Conservation (phyloP, 2,888 invertebrate species). For the Microplitis deprimator region DNA sequence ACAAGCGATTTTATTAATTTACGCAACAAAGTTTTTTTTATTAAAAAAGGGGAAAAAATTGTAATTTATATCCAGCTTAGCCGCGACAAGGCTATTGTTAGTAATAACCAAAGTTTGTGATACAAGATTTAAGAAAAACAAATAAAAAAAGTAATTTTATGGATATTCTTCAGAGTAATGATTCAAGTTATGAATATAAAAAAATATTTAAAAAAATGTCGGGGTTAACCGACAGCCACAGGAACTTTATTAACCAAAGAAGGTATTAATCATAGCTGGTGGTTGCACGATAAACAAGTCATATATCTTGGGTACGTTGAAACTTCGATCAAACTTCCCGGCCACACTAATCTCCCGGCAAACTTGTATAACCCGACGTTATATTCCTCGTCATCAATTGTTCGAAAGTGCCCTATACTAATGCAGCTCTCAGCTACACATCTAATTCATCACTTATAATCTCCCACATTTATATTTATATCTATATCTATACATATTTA, state of each 20-base stretch:
- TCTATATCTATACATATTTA: conserved; percentile 16
- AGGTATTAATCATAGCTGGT: conserved; percentile 31
- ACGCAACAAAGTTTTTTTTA: too few relatives aligned
- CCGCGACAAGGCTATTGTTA: neutral
- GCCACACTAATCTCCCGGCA: conserved; percentile 15
- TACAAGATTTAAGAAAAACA: neutral
- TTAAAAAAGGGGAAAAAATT: too few relatives aligned
- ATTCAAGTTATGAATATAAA: neutral
- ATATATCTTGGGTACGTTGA: conserved; percentile 22
- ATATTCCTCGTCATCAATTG: conserved; percentile 22
- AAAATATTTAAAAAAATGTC: neutral
- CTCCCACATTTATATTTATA: too few relatives aligned
- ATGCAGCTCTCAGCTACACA: too few relatives aligned
- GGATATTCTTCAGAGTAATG: neutral
- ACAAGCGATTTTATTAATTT: too few relatives aligned
- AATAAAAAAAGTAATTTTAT: neutral
- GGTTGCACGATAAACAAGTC: conserved; percentile 34
- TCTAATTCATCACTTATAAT: too few relatives aligned
- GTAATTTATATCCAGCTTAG: too few relatives aligned
- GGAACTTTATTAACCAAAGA: conserved; percentile 33
- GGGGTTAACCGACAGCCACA: conserved; percentile 4
- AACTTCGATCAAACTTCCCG: conserved; percentile 33
- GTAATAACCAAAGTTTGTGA: neutral
- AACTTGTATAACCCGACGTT: neutral
- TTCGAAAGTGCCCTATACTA: neutral